Evolutionary conservation across 2,888 invertebrate species (phyloP), one percentile per base, ranked within the genome.

Genomic region (Eupithecia vulgata): DNA sequence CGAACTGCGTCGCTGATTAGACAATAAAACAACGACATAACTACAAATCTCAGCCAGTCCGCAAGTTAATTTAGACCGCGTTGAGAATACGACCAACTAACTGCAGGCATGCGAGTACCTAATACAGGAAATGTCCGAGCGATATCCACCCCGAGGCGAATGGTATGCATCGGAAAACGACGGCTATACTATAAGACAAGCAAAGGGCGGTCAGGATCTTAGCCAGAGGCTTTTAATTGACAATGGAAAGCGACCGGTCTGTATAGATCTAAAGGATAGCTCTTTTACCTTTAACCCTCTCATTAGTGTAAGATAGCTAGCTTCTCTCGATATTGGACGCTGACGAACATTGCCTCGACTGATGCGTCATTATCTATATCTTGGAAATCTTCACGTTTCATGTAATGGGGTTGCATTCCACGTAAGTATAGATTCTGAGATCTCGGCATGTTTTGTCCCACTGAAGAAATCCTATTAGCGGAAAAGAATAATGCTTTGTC

Each of bases 61-160:
- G 74, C 68, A 68, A 65, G 91, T 89, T 91, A 90, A 92, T 91
- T 89, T 86, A 85, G 87, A 88, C 57, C 25, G 25, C 85, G 87
- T 84, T 88, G 84, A 85, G 86, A 87, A 88, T 88, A 87, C 85
- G 88, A 87, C 87, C 85, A 86, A 87, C 87, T 87, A 83, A 88
- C 85, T 85, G 86, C 83, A 84, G 83, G 86, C 87, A 89, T 85
- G 88, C 88, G 86, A 85, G 88, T 88, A 30, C 30, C 30, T 30
- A 89, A 92, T 92, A 91, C 92, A 93, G 93, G 93, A 94, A 93
- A 93, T 85, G 91, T 91, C 90, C 82, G 85, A 87, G 87, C 87
- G 81, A 87, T 88, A 90, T 89, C 87, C 85, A 88, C 89, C 93
- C 91, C 82, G 86, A 88, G 93, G 94, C 92, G 83, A 81, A 87